Base-by-base conservation (phyloP, 2,113 vertebrate species). In the Carettochelys insculpta region DNA sequence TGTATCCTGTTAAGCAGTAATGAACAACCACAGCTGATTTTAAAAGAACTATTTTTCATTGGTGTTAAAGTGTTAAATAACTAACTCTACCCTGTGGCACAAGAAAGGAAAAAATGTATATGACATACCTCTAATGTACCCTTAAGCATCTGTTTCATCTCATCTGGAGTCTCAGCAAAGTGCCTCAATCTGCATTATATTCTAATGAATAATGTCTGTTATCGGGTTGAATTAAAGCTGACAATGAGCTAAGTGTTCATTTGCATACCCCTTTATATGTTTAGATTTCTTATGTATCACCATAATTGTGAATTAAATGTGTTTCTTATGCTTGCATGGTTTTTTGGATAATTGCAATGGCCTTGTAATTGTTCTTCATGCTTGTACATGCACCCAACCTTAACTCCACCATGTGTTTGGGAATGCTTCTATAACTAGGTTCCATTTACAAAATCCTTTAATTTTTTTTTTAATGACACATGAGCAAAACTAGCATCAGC, bases 61-160 rank as follows among this genome's bases (percentile, higher is more conserved):
- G 61, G 41, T 52, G 4, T 22, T 20, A 83, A 45, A 2, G 38
- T 5, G 80, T 1, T 41, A 86, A 5, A 0, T 19, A 79, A 71
- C 3, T 20, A 24, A 3, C 52, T 80, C 34, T 80, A 11, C 9
- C 14, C 14, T 54, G 41, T 45, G 81, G 4, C 17, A 27, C 1
- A 5, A n/a, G n/a, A n/a, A 31, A 3, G 43, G 48, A 88, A 41
- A 29, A 1, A 0, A 43, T 41, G 13, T 53, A 47, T 54, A 47
- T 54, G 43, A 58, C 25, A 56, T 47, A 25, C 20, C n/a, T 41
- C 20, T 41, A 71, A 1, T 17, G 80, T 7, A 24, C 27, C 89
- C n/a, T 1, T 82, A 86, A 52, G 1, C 29, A 31, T 45, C n/a
- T 61, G 6, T 5, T 56, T 78, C 82, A 73, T 84, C 79, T 86